Evolutionary conservation across 2,888 invertebrate species (phyloP).

Genomic region (Fissipunctia ypsillon): DNA sequence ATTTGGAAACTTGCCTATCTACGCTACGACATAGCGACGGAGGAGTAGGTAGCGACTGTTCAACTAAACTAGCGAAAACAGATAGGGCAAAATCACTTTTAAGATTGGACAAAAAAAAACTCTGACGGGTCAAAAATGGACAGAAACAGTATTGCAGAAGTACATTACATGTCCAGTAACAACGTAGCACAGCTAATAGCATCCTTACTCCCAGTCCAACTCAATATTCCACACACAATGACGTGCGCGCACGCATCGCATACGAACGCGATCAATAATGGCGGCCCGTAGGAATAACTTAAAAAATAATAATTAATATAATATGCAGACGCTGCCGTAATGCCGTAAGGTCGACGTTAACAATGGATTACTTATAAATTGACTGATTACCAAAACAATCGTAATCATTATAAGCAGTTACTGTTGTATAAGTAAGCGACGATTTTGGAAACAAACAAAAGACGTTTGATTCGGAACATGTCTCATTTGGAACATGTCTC

Average conservation of each 20-base stretch:
- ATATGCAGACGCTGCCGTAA: slow-evolving; percentile 63
- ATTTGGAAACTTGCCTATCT: neutral
- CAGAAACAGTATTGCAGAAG: neutral
- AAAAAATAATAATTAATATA: slow-evolving; percentile 70
- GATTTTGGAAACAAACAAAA: slow-evolving; percentile 47
- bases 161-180: neutral
- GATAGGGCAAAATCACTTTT: neutral
- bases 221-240: slow-evolving; percentile 65
- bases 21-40: neutral
- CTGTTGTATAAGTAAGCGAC: slow-evolving; percentile 34
- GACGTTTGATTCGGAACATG: slow-evolving; percentile 33
- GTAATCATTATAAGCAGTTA: slow-evolving; percentile 29
- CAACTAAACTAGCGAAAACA: neutral
- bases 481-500: slow-evolving; percentile 19
- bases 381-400: slow-evolving; percentile 62
- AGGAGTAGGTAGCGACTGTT: no score
- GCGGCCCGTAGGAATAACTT: slow-evolving; percentile 65
- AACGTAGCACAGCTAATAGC: neutral
- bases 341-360: slow-evolving; percentile 56
- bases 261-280: slow-evolving; percentile 66
- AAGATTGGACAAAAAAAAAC: neutral
- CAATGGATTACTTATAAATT: slow-evolving; percentile 64
- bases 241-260: slow-evolving; percentile 65
- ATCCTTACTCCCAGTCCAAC: slow-evolving; percentile 55
- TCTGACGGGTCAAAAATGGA: neutral